Base-by-base conservation (phyloP, 2,888 invertebrate species). In the Tuberolachnus salignus region DNA sequence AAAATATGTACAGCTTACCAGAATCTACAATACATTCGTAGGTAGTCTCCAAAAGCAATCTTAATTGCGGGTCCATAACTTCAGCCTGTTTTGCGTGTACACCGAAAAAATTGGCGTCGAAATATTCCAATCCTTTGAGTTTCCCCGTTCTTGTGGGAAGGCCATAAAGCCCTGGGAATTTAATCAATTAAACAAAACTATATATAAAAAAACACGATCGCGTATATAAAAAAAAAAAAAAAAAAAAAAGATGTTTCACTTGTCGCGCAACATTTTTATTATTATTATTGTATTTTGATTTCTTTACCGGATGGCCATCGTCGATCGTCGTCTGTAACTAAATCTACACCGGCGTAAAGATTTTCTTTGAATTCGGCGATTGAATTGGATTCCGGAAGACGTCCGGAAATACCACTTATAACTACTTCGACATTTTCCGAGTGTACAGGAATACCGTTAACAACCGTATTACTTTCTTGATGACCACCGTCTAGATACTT, bases 281-380 rank as follows among this genome's bases (percentile, higher is more conserved):
- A 44, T 44, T 59, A 16, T 53, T 9, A 53, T 53, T 13, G 13
- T 26, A 16, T 34, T 23, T 19, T 44, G 44, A n/a, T 51, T 23
- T 19, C 82, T 83, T 84, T 85, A 90, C 90, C 92, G 82, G 91
- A 88, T 4, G 92, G 90, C 97, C 97, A 98, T 85, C 97, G 89
- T 82, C 95, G 88, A 83, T 92, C 93, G 85, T 97, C 95, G 83
- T 93, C 96, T 44, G 95, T 97, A 81, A 98, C 92, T 88, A 98
- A 91, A 86, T 98, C 98, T 61, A 95, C 90, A 75, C 95, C 94
- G 81, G 92, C 92, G 86, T 95, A 92, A 78, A 98, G 90, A 86
- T 97, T 92, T 84, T 93, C 89, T 84, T 92, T 93, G 87, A 98
- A 98, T 87, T 98, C 98, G 83, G 94, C 94, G 84, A 98, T 92